Percentiles rank a stretch among this genome's conserved stretches.
Conservation (phyloP, 2,113 vertebrate genomes). For the Hypanus sabinus region DNA sequence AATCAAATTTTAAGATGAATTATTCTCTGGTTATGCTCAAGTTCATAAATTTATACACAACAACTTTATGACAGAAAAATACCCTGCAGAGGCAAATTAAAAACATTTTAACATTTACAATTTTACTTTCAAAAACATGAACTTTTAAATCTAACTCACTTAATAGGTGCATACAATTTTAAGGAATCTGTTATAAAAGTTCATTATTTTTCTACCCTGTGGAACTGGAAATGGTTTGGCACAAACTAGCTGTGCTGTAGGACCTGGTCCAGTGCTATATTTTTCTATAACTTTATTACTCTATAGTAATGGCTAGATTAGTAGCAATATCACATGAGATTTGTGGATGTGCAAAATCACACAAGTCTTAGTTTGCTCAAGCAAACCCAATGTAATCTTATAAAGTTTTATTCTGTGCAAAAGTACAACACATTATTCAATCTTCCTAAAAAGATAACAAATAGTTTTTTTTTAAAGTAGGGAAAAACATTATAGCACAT, state of each 20-base stretch:
- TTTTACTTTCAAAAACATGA: neutral
- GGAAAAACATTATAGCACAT: neutral
- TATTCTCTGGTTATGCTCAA: neutral
- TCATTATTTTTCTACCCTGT: neutral
- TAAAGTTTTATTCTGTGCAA: neutral
- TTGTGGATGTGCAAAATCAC: neutral
- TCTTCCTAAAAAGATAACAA: neutral
- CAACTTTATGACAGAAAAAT: neutral
- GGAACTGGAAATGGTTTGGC: neutral
- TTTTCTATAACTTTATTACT: neutral
- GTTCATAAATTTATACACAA: neutral
- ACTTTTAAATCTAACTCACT: neutral
- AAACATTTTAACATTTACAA: neutral
- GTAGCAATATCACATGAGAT: neutral
- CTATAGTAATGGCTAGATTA: neutral
- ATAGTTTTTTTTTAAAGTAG: neutral
- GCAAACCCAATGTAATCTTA: neutral
- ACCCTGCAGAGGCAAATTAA: neutral
- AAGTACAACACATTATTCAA: neutral
- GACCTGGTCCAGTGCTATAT: too few species aligned
- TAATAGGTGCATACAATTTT: neutral
- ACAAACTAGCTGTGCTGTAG: too few species aligned
- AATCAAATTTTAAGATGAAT: neutral
- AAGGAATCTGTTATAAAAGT: neutral
- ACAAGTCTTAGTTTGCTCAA: neutral